Evolutionary conservation across 2,888 invertebrate species (phyloP), one percentile per base, ranked within the genome.

Genomic region (Chaitophorus viminalis): DNA sequence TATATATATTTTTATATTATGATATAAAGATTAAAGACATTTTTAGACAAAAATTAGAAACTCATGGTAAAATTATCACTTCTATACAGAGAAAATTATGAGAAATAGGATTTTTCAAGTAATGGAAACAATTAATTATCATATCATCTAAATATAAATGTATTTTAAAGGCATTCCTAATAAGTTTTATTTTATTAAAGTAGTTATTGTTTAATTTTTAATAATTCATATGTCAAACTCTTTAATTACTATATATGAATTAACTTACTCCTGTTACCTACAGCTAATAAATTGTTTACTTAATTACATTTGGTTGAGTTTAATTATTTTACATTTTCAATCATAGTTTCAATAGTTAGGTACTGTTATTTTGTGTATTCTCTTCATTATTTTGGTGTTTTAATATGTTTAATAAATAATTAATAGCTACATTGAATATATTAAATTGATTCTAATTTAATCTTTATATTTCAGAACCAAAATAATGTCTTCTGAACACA

Each of bases 401-500:
- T 60, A 60, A 60, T 60, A 6, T 46, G 11, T 46, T 46, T 11
- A 46, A 60, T 60, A 60, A 60, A 60, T 39, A 81, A 70, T 46
- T 21, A 31, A 0, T 70, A 52, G 4, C 14, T 68, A 68, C 6
- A 46, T 70, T 52, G 68, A 21, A 25, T 33, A 4, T 25, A 29
- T n/a, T 31, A 31, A 11, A 60, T 25, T 70, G 4, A 46, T 81
- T 31, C 31, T 36, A 82, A 17, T 72, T 33, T 36, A 36, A 14
- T 81, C 25, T 4, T 39, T 87, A 11, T 3, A 18, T 88, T 85
- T 39, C 54, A 76, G 81, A 52, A 46, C 46, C 14, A 76, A 88
- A 85, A 75, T 88, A 89, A 94, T 94, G 94, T 93, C 94, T 74
- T 93, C 93, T 89, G 92, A 92, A 78, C 92, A 95, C 91, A 95